phyloP scores from a whole-genome alignment of 2,797 vertebrate species.

The Syngnathus acus region DNA sequence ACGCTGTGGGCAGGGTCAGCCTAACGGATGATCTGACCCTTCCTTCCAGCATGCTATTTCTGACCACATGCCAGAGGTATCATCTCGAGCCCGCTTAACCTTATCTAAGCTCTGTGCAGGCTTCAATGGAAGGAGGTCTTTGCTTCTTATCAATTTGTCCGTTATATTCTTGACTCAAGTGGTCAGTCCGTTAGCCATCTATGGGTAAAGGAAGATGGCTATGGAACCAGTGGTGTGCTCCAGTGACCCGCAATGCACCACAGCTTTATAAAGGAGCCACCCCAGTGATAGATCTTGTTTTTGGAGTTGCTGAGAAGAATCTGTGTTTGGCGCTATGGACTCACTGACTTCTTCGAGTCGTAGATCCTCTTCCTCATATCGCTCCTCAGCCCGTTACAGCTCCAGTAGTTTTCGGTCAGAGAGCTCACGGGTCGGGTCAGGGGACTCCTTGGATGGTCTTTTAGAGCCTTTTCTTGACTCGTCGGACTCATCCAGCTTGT shows the following conservation, averaged over 20 bases:
- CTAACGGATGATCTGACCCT: slow-evolving; percentile 22
- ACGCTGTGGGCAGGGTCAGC: slow-evolving; percentile 4
- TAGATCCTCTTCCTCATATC: slow-evolving; percentile 55
- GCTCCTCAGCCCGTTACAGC: slow-evolving; percentile 58
- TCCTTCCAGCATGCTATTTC: slow-evolving; percentile 37
- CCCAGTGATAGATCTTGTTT: neutral
- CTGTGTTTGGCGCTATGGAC: slow-evolving; percentile 39
- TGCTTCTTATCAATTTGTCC: slow-evolving; percentile 59
- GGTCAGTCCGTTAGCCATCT: slow-evolving; percentile 51
- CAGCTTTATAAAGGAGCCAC: slow-evolving; percentile 43
- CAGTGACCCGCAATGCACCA: slow-evolving; percentile 59
- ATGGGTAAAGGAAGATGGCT: slow-evolving; percentile 43
- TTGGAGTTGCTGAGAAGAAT: slow-evolving; percentile 6
- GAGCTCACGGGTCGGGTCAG: slow-evolving; percentile 36
- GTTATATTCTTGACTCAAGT: slow-evolving; percentile 62
- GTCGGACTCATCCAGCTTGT: slow-evolving; percentile 37
- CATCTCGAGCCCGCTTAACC: slow-evolving; percentile 25
- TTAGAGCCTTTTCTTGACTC: slow-evolving; percentile 60
- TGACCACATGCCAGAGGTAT: slow-evolving; percentile 38
- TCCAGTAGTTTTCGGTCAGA: slow-evolving; percentile 58
- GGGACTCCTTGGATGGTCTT: slow-evolving; percentile 41
- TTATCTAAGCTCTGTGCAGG: slow-evolving; percentile 41
- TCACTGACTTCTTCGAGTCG: slow-evolving; percentile 58
- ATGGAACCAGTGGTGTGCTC: slow-evolving; percentile 17
- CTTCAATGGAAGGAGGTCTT: slow-evolving; percentile 27